These are phyloP conservation scores for Cryptocephalus moraei DNA, from an alignment of 2,888 invertebrate genomes.

Conservation along the genomic window DNA sequence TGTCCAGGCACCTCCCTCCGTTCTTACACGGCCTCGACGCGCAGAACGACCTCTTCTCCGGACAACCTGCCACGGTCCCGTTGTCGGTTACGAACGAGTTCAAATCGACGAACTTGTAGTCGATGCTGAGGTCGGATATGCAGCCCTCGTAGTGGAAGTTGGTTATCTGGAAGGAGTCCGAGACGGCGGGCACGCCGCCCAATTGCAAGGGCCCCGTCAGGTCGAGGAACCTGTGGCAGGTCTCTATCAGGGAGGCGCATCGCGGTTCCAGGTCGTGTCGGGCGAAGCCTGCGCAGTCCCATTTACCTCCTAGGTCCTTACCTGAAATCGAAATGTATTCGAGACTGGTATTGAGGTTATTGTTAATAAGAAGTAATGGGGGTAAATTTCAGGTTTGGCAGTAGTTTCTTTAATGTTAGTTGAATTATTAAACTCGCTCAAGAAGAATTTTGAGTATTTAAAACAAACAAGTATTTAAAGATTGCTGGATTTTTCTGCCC, in stretches of 20 bases:
- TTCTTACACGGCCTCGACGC: conserved; percentile 78
- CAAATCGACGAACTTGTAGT: conserved; percentile 77
- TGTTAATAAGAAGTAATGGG: no score
- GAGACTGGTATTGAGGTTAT: no score
- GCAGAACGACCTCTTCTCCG: conserved; percentile 74
- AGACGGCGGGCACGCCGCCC: conserved; percentile 80
- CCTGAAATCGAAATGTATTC: conserved; percentile 30
- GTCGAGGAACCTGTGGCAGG: conserved; percentile 81
- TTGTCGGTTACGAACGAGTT: conserved; percentile 84
- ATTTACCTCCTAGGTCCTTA: conserved; percentile 58
- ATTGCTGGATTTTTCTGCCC: no score
- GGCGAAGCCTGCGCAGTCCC: conserved; percentile 75
- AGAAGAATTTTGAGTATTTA: no score
- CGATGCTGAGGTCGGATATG: conserved; percentile 78
- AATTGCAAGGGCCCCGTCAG: conserved; percentile 60
- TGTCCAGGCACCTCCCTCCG: conserved; percentile 76
- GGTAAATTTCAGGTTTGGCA: no score
- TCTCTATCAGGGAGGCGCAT: conserved; percentile 65
- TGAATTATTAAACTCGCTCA: no score
- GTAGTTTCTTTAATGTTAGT: no score
- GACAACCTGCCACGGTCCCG: conserved; percentile 80
- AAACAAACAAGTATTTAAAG: no score
- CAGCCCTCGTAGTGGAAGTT: conserved; percentile 83
- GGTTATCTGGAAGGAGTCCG: conserved; percentile 65
- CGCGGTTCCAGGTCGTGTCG: conserved; percentile 63